Evolutionary conservation across 1,140 invertebrate genomes (phyloP).

Genomic region (Cyphomyrmex costatus): DNA sequence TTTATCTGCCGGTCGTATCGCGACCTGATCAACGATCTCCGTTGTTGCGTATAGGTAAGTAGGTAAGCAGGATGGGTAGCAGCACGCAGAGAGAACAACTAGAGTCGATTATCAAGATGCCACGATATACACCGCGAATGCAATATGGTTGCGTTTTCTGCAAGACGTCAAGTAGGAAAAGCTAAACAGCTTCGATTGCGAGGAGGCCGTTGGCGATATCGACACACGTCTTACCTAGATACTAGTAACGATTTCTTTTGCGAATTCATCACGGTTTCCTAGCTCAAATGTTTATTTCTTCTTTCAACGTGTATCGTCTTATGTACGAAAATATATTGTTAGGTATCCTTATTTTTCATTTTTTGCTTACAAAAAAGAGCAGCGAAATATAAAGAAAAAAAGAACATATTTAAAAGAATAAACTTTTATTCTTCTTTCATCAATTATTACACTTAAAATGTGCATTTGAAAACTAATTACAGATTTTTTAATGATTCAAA

Average conservation of each 20-base stretch:
- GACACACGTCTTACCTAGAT: constrained; percentile 11
- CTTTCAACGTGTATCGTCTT: neutral
- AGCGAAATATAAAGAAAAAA: too few relatives aligned
- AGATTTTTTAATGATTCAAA: too few relatives aligned
- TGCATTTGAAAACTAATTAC: too few relatives aligned
- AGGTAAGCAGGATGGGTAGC: neutral
- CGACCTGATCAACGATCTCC: constrained; percentile 38
- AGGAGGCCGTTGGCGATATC: neutral
- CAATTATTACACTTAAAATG: too few relatives aligned
- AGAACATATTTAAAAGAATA: neutral
- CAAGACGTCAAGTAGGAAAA: constrained; percentile 52
- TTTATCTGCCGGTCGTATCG: constrained; percentile 61
- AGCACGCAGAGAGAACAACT: constrained; percentile 14
- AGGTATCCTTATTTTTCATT: too few relatives aligned
- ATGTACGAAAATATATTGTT: neutral
- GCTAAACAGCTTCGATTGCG: constrained; percentile 6
- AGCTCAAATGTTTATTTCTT: neutral
- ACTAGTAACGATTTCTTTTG: constrained; percentile 35
- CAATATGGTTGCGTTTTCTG: constrained; percentile 38
- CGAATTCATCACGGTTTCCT: constrained; percentile 4
- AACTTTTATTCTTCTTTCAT: neutral
- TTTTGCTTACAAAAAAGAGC: too few relatives aligned
- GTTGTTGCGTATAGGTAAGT: constrained; percentile 26
- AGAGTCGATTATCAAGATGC: constrained; percentile 58
- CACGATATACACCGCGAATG: neutral